Evolutionary conservation across 2,113 vertebrate genomes (phyloP).

Genomic region (Neoarius graeffei): DNA sequence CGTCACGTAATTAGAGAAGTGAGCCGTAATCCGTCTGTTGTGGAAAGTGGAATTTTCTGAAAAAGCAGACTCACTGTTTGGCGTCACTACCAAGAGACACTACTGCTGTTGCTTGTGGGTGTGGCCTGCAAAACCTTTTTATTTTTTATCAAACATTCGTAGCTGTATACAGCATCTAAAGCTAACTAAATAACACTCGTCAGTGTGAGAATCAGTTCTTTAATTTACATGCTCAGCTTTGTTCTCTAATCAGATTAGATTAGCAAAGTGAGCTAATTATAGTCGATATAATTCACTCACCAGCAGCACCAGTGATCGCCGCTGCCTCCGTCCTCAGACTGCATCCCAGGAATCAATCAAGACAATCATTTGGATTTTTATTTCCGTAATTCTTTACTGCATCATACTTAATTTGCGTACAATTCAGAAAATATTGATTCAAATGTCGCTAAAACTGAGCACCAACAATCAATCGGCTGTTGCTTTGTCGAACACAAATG

Average conservation of each 20-base stretch:
- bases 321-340: background rate
- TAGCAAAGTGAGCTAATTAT: background rate
- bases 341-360: too few species aligned
- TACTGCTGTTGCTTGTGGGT: background rate
- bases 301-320: background rate
- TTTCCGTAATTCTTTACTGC: too few species aligned
- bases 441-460: background rate
- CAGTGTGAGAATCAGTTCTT: background rate
- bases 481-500: background rate
- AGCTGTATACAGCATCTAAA: background rate
- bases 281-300: background rate
- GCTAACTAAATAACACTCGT: background rate
- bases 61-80: background rate
- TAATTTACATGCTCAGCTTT: background rate
- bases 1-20: background rate
- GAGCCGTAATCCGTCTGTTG: background rate
- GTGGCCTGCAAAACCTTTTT: background rate
- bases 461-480: background rate
- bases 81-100: background rate
- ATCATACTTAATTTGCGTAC: too few species aligned
- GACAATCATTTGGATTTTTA: too few species aligned
- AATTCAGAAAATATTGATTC: too few species aligned
- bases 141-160: background rate
- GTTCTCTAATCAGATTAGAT: background rate
- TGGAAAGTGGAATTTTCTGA: background rate